These are phyloP conservation scores for Agapetus fuscipes DNA, from an alignment of 2,888 invertebrate genomes.

Conservation along the genomic window DNA sequence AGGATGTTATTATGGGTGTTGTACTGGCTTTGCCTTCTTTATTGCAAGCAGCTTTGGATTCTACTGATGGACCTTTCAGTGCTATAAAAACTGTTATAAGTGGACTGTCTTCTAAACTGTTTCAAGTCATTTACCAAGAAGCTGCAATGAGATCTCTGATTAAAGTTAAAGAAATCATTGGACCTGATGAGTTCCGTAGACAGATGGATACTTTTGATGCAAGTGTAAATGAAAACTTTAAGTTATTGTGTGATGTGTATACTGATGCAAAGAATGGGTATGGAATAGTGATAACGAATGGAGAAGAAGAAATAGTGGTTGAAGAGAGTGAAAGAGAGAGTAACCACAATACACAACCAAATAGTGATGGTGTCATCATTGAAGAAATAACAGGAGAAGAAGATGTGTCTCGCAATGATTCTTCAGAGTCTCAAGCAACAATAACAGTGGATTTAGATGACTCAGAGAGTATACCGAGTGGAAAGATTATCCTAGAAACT, in stretches of 20 bases:
- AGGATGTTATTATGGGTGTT: conserved; percentile 53
- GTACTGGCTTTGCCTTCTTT: conserved; percentile 56
- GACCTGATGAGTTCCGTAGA: conserved; percentile 53
- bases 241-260: conserved; percentile 52
- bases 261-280: background rate
- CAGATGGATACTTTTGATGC: conserved; percentile 33
- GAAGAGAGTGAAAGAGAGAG: background rate
- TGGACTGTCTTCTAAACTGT: conserved; percentile 46
- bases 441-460: conserved; percentile 19
- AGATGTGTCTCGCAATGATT: conserved; percentile 8
- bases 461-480: conserved; percentile 36
- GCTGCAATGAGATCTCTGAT: conserved; percentile 57
- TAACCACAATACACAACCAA: background rate
- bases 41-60: conserved; percentile 44
- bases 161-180: conserved; percentile 60
- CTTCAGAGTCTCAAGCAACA: conserved; percentile 17
- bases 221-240: conserved; percentile 45
- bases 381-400: conserved; percentile 9
- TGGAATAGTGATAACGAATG: too few relatives aligned
- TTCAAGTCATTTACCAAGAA: conserved; percentile 48
- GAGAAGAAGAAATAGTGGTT: background rate
- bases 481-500: conserved; percentile 69
- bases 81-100: conserved; percentile 45
- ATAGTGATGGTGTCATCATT: conserved; percentile 6
- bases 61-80: conserved; percentile 36